Evolutionary conservation across 2,113 vertebrate species (phyloP).

Genomic region (Geococcyx californianus): DNA sequence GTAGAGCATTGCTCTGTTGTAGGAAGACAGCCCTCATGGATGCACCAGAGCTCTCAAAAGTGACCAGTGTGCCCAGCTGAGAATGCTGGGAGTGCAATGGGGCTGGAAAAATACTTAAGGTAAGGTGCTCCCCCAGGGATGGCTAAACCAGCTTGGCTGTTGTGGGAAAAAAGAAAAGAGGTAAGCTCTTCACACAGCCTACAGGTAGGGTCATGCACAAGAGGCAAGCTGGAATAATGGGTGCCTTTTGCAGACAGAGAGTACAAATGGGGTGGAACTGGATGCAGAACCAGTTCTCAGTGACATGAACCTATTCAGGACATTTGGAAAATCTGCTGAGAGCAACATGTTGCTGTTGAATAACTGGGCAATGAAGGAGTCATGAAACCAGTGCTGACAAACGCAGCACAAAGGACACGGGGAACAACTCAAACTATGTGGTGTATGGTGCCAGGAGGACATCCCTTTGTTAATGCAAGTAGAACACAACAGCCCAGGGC

Average conservation of each 20-base stretch:
- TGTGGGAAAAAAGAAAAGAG: not conserved
- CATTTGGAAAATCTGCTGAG: not conserved
- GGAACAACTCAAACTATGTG: fast-evolving
- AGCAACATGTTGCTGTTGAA: not conserved
- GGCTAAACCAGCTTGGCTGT: not conserved
- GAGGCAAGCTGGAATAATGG: not conserved
- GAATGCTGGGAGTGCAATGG: not conserved
- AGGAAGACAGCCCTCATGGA: not conserved
- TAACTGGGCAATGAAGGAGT: not conserved
- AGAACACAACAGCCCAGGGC: not conserved
- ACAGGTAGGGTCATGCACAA: not conserved
- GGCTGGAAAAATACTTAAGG: not conserved
- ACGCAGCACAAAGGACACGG: not conserved
- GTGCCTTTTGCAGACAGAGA: not conserved
- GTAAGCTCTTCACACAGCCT: not conserved
- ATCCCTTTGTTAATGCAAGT: no score
- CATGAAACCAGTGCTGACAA: not conserved
- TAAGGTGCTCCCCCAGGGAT: not conserved
- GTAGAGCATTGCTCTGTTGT: not conserved
- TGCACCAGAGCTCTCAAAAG: not conserved
- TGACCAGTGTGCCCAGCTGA: not conserved
- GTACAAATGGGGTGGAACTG: not conserved
- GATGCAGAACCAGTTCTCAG: not conserved
- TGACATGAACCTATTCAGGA: not conserved
- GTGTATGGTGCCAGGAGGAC: fast-evolving